Evolutionary conservation across 2,888 invertebrate species (phyloP).

Genomic region (Netelia virgata): DNA sequence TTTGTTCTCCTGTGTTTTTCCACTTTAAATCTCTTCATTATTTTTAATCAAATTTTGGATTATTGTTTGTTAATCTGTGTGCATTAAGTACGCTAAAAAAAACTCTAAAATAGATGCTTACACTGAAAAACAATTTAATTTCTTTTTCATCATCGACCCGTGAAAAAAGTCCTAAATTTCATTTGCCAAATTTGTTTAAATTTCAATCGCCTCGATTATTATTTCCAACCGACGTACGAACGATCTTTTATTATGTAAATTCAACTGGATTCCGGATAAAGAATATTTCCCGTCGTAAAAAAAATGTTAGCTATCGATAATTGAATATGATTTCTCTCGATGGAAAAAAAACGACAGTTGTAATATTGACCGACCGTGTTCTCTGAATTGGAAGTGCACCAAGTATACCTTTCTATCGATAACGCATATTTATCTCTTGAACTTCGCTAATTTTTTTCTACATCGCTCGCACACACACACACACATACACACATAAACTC

Average conservation of each 20-base stretch:
- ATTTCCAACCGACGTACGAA: no score
- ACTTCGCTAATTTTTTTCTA: not conserved
- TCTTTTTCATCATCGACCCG: no score
- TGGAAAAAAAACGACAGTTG: not conserved
- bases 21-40: not conserved
- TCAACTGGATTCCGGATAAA: no score
- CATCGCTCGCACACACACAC: constrained; percentile 12
- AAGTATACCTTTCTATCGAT: constrained; percentile 15
- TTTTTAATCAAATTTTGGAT: not conserved
- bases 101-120: no score
- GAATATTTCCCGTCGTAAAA: no score
- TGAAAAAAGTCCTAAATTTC: no score
- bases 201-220: constrained; percentile 53
- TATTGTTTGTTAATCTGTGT: not conserved
- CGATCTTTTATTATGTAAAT: not conserved
- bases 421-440: constrained; percentile 6
- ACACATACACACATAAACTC: constrained; percentile 10
- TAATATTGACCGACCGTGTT: constrained; percentile 1
- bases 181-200: no score
- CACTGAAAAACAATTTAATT: no score
- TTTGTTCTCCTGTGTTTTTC: not conserved
- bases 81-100: constrained; percentile 16
- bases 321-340: constrained; percentile 41
- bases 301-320: no score
- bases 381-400: constrained; percentile 10